Conservation (phyloP, 2,113 vertebrate genomes). For the Rana temporaria region DNA sequence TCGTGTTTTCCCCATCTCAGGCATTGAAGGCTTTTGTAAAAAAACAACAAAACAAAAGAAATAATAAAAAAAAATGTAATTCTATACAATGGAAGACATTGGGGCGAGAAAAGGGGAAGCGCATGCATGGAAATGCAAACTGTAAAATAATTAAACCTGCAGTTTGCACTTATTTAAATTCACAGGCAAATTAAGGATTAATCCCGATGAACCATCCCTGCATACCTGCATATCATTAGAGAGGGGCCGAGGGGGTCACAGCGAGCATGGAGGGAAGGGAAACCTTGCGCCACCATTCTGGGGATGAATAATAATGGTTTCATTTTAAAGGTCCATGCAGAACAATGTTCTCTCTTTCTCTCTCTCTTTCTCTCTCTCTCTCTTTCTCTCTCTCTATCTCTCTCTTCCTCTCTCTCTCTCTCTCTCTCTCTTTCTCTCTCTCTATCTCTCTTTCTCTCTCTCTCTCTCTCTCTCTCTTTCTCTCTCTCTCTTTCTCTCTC, state of each 20-base stretch:
- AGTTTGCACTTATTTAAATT: slow-evolving; percentile 12
- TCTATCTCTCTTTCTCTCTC: no score
- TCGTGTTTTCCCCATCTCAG: no score
- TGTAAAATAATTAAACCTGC: slow-evolving; percentile 10
- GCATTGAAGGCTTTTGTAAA: no score
- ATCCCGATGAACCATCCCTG: slow-evolving; percentile 19
- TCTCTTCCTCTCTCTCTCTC: no score
- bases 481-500: no score
- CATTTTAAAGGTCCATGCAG: slow-evolving; percentile 31
- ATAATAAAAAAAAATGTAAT: no score
- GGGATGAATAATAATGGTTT: slow-evolving; percentile 51
- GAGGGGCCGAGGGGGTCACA: slow-evolving; percentile 4
- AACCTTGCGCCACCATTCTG: slow-evolving; percentile 22
- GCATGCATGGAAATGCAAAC: not conserved
- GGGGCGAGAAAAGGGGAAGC: not conserved
- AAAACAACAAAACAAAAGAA: no score
- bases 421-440: no score
- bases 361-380: no score
- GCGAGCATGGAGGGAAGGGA: not conserved
- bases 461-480: no score
- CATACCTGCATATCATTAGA: slow-evolving; percentile 34
- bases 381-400: no score
- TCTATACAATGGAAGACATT: not conserved
- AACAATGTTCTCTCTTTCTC: slow-evolving; percentile 24
- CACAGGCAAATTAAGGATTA: slow-evolving; percentile 44